Percentiles rank a stretch among this genome's conserved stretches.
Evolutionary conservation across 2,113 vertebrate genomes (phyloP).

Genomic region (Lophius piscatorius): DNA sequence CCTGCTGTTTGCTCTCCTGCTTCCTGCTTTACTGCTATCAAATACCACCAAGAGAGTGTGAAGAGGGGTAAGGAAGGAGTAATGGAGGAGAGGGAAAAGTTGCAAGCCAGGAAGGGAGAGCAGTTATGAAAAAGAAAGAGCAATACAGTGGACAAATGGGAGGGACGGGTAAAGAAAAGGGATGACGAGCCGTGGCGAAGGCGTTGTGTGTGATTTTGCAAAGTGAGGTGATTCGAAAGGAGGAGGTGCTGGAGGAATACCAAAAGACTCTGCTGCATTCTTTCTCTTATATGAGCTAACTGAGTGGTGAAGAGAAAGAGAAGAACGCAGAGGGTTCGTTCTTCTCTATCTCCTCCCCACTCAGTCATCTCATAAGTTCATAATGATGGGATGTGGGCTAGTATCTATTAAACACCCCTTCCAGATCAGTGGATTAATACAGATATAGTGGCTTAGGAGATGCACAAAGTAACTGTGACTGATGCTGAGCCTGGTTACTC

Average conservation of each 20-base stretch:
- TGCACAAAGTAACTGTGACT: slow-evolving; percentile 75
- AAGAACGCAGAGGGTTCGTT: no score
- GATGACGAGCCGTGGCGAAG: slow-evolving; percentile 10
- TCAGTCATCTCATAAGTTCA: slow-evolving; percentile 60
- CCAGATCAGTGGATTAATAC: slow-evolving; percentile 68
- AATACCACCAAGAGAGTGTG: slow-evolving; percentile 80
- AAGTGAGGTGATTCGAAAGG: slow-evolving; percentile 25
- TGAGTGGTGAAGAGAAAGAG: no score
- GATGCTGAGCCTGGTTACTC: slow-evolving; percentile 68
- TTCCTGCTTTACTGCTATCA: slow-evolving; percentile 74
- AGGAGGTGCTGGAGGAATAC: neutral
- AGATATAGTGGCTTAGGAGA: slow-evolving; percentile 69
- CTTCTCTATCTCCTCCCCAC: slow-evolving; percentile 19
- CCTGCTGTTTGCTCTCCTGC: slow-evolving; percentile 90
- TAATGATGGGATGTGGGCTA: slow-evolving; percentile 68
- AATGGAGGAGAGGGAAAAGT: slow-evolving; percentile 37
- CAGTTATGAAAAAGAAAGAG: neutral
- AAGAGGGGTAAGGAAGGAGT: slow-evolving; percentile 33
- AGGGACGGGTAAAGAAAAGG: slow-evolving; percentile 27
- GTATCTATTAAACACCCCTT: slow-evolving; percentile 73
- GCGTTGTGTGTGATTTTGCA: slow-evolving; percentile 17
- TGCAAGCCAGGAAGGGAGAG: slow-evolving; percentile 18
- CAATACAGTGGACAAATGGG: slow-evolving; percentile 18
- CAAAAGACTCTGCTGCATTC: slow-evolving; percentile 13
- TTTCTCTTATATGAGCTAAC: no score